phyloP scores from a whole-genome alignment of 2,113 vertebrate species.

The Andinoacara biseriatus region DNA sequence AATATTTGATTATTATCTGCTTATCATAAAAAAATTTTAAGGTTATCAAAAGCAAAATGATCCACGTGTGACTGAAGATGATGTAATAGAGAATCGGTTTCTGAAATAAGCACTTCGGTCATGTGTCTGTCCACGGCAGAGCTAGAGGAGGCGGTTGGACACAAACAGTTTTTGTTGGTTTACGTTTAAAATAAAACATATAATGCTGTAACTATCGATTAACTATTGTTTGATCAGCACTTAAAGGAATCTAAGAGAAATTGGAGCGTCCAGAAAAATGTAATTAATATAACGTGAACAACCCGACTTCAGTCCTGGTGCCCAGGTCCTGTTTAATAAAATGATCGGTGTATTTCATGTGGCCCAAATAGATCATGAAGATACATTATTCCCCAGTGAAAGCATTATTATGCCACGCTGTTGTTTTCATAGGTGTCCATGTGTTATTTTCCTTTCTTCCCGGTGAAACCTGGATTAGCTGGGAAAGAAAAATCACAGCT shows the following conservation, averaged over 20 bases:
- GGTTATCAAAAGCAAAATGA: no score
- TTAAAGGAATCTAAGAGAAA: not conserved
- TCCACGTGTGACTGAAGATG: no score
- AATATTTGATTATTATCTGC: no score
- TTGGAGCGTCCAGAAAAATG: not conserved
- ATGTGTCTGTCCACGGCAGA: not conserved
- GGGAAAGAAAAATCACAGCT: slow-evolving; percentile 73
- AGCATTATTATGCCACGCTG: slow-evolving; percentile 58
- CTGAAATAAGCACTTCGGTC: not conserved
- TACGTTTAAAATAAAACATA: not conserved
- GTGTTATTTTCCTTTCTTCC: slow-evolving; percentile 58
- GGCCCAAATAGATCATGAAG: slow-evolving; percentile 65
- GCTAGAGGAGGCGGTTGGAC: not conserved
- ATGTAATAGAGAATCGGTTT: not conserved
- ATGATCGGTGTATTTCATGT: slow-evolving; percentile 64
- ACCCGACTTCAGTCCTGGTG: not conserved
- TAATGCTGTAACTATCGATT: not conserved
- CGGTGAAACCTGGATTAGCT: slow-evolving; percentile 65
- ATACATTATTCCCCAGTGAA: slow-evolving; percentile 57
- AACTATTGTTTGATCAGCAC: not conserved
- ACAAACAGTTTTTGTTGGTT: not conserved
- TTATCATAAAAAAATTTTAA: no score
- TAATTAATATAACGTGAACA: slow-evolving; percentile 6
- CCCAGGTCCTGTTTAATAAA: slow-evolving; percentile 47
- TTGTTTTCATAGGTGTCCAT: slow-evolving; percentile 36